Conservation (phyloP, 2,113 vertebrate species). For the Nematolebias whitei region DNA sequence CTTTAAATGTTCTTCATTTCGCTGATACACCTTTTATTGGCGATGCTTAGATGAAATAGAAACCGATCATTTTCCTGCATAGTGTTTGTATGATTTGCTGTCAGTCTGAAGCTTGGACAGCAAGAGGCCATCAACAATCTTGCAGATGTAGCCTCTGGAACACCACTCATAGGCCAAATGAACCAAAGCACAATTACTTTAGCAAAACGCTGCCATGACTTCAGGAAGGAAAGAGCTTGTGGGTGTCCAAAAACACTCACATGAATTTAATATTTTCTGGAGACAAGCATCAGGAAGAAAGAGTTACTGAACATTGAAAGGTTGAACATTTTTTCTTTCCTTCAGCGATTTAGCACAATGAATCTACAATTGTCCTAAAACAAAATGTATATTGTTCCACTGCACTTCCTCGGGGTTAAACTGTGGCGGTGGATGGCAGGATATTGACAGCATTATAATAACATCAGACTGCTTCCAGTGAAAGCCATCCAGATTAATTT, state of each 20-base stretch:
- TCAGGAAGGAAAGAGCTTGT: constrained; percentile 40
- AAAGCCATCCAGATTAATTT: background rate
- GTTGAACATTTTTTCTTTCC: background rate
- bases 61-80: constrained; percentile 52
- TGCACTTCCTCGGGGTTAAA: background rate
- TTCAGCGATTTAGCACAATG: background rate
- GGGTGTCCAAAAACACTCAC: constrained; percentile 34
- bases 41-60: constrained; percentile 40
- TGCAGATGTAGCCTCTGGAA: constrained; percentile 71
- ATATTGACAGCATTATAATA: background rate
- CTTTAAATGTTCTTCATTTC: constrained; percentile 13
- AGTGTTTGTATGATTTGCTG: constrained; percentile 63
- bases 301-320: background rate
- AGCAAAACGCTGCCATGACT: constrained; percentile 56
- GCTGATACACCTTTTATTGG: constrained; percentile 44
- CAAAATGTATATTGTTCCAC: background rate
- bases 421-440: background rate
- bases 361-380: background rate
- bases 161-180: constrained; percentile 74
- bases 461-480: background rate
- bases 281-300: constrained; percentile 3
- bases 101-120: constrained; percentile 52
- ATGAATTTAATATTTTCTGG: constrained; percentile 24
- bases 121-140: constrained; percentile 68
- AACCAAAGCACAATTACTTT: constrained; percentile 73